Percentiles rank a stretch among this genome's conserved stretches.
Evolutionary conservation across 2,113 vertebrate species (phyloP).

Genomic region (Colaptes auratus): DNA sequence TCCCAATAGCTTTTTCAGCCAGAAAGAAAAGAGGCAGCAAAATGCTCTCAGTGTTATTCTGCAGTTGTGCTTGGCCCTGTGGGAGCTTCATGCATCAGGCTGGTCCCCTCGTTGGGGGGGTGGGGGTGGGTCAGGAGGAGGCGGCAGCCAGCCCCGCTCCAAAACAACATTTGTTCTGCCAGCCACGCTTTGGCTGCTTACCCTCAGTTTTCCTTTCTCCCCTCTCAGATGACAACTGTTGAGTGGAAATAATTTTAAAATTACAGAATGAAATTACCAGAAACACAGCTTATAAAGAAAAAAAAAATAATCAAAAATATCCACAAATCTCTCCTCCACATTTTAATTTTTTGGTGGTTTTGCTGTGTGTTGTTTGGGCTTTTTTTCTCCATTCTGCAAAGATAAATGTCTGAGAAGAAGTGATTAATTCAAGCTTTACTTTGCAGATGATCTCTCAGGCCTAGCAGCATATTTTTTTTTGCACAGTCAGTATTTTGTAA

Average conservation of each 20-base stretch:
- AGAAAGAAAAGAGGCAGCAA: neutral
- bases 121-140: neutral
- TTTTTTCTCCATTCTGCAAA: neutral
- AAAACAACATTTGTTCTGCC: neutral
- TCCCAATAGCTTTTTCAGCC: neutral
- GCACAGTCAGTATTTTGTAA: slow-evolving; percentile 51
- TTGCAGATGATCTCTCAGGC: slow-evolving; percentile 43
- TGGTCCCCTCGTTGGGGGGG: neutral
- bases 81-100: accelerated
- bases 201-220: neutral
- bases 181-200: neutral
- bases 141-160: neutral
- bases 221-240: neutral
- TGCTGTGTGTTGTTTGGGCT: no score
- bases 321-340: neutral
- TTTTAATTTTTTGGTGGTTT: neutral
- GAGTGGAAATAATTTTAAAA: slow-evolving; percentile 7
- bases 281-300: neutral
- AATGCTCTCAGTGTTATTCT: neutral
- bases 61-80: neutral
- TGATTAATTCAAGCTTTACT: slow-evolving; percentile 38
- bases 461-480: neutral
- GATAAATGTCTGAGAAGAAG: slow-evolving; percentile 7
- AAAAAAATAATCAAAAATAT: neutral
- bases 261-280: neutral